phyloP scores from a whole-genome alignment of 1,140 invertebrate genomes.

The Apis dorsata region DNA sequence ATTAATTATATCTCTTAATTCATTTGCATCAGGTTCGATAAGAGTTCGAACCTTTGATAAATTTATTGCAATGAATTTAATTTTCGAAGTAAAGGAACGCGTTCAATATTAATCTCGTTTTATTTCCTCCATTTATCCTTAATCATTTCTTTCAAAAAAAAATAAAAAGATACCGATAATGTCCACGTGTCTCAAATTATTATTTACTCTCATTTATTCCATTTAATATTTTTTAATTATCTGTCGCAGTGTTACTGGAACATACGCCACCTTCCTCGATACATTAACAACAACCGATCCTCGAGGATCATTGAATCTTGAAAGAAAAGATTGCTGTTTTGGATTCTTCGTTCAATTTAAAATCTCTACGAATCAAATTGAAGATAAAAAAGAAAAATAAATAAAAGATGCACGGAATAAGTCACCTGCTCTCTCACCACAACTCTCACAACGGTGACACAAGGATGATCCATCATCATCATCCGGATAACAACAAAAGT shows the following conservation, averaged over 20 bases:
- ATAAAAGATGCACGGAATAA: conserved; percentile 72
- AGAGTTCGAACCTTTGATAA: conserved; percentile 26
- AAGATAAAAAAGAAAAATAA: too few species aligned
- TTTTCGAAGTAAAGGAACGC: not conserved
- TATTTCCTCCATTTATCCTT: not conserved
- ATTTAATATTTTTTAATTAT: not conserved
- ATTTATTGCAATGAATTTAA: conserved; percentile 10
- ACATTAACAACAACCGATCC: not conserved
- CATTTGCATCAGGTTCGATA: not conserved
- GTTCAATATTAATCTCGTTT: not conserved
- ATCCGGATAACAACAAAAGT: conserved; percentile 50
- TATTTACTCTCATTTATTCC: not conserved
- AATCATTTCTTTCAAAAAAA: too few species aligned
- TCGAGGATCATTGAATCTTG: too few species aligned
- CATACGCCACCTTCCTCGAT: not conserved
- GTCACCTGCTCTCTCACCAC: conserved; percentile 69
- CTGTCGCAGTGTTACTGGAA: conserved; percentile 5
- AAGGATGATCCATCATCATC: not conserved
- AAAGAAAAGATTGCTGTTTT: not conserved
- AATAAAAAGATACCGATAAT: not conserved
- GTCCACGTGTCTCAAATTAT: conserved; percentile 18
- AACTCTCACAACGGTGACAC: conserved; percentile 58
- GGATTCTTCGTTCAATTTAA: not conserved
- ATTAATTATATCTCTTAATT: not conserved
- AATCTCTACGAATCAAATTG: too few species aligned